These are phyloP conservation scores for Rhagoletis zephyria DNA, from an alignment of 1,140 invertebrate species.

Conservation along the genomic window DNA sequence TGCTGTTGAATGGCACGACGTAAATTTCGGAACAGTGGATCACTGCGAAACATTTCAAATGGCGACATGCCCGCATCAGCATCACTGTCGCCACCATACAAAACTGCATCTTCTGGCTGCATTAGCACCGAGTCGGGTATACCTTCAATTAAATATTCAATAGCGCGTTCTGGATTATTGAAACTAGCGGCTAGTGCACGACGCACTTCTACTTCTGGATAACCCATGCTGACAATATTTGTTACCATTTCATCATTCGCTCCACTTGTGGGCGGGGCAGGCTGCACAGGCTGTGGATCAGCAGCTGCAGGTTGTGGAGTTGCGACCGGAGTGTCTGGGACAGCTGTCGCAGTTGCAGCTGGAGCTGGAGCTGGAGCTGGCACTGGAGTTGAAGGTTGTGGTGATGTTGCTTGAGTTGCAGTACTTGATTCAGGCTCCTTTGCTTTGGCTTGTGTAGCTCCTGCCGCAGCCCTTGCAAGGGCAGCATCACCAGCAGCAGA, in stretches of 20 bases:
- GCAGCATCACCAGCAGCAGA: background rate
- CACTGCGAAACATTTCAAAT: conserved; percentile 55
- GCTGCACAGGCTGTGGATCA: background rate
- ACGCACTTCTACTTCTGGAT: conserved; percentile 60
- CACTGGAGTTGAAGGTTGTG: conserved; percentile 1
- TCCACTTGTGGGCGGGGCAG: conserved; percentile 45
- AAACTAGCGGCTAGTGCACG: conserved; percentile 58
- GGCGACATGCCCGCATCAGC: conserved; percentile 53
- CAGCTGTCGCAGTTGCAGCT: background rate
- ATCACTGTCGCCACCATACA: conserved; percentile 27
- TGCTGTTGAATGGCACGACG: conserved; percentile 56
- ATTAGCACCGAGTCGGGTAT: conserved; percentile 45
- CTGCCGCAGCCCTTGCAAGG: conserved; percentile 6
- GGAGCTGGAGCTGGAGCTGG: too few relatives aligned
- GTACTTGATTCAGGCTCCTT: conserved; percentile 7
- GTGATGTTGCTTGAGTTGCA: conserved; percentile 14
- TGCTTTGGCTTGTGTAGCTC: conserved; percentile 6
- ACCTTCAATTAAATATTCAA: conserved; percentile 63
- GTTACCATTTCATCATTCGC: conserved; percentile 57
- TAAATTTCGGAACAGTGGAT: conserved; percentile 57
- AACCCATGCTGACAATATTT: conserved; percentile 64
- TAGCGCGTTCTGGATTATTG: conserved; percentile 65
- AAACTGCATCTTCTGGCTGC: conserved; percentile 15
- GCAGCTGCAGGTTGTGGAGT: conserved; percentile 49
- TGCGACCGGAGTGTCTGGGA: background rate